Evolutionary conservation across 2,888 invertebrate species (phyloP).

Genomic region (Drosophila algonquin): DNA sequence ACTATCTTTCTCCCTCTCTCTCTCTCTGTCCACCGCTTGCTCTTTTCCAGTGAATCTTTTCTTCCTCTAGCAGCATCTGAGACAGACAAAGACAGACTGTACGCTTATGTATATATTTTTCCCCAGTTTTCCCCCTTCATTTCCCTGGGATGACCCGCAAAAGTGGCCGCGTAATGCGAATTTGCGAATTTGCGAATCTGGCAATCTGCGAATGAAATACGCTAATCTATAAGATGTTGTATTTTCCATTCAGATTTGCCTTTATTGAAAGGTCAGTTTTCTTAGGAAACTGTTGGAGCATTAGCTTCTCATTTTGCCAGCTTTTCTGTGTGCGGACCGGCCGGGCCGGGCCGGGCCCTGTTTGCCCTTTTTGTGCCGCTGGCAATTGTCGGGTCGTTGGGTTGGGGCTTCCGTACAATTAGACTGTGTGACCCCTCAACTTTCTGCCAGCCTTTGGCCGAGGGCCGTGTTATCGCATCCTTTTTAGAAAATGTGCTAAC

Average conservation of each 20-base stretch:
- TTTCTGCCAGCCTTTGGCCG: not conserved
- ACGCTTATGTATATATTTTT: not conserved
- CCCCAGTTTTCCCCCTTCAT: not conserved
- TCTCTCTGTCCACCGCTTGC: too few species aligned
- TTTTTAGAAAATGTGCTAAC: slow-evolving; percentile 50
- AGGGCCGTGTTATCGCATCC: slow-evolving; percentile 54
- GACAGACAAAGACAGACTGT: too few species aligned
- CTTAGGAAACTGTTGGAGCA: not conserved
- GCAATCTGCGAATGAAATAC: too few species aligned
- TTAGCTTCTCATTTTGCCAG: not conserved
- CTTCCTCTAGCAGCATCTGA: too few species aligned
- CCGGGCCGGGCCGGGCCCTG: not conserved
- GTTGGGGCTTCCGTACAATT: slow-evolving; percentile 36
- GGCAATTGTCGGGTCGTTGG: slow-evolving; percentile 11
- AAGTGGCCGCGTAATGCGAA: not conserved
- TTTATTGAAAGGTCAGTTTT: not conserved
- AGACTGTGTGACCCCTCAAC: slow-evolving; percentile 39
- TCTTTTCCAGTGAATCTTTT: too few species aligned
- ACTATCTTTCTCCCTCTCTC: too few species aligned
- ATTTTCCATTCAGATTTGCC: not conserved
- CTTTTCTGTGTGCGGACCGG: not conserved
- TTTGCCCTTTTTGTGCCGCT: slow-evolving; percentile 16
- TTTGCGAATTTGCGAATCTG: too few species aligned
- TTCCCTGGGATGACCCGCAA: not conserved
- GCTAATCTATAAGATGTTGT: not conserved